Evolutionary conservation across 2,797 vertebrate species (phyloP).

Genomic region (Holocentrus rufus): DNA sequence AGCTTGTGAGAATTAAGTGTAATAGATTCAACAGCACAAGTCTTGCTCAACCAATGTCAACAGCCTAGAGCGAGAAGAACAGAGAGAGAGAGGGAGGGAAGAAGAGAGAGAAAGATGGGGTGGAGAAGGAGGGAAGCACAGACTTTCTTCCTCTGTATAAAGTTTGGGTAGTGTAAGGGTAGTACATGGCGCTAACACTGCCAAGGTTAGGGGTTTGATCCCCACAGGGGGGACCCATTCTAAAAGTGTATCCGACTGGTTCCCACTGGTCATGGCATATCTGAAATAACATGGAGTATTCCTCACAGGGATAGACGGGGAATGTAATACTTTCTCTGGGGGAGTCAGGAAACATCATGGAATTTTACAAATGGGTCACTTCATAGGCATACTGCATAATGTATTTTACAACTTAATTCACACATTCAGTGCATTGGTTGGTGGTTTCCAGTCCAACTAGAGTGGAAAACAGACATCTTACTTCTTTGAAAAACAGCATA

Average conservation of each 20-base stretch:
- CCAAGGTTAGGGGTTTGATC: slow-evolving; percentile 4
- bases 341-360: too few species aligned
- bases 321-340: too few species aligned
- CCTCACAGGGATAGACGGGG: too few species aligned
- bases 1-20: slow-evolving; percentile 59
- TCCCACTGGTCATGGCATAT: too few species aligned
- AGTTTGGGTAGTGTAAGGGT: slow-evolving; percentile 1
- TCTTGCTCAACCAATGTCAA: slow-evolving; percentile 59
- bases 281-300: too few species aligned
- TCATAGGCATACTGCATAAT: too few species aligned
- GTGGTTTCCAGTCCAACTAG: too few species aligned
- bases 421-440: too few species aligned
- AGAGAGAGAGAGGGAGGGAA: neutral
- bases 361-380: too few species aligned
- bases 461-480: too few species aligned
- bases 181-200: neutral
- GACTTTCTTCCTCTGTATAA: slow-evolving; percentile 13
- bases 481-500: too few species aligned
- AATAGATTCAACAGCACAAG: slow-evolving; percentile 60
- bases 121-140: neutral
- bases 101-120: slow-evolving; percentile 18
- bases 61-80: slow-evolving; percentile 31
- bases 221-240: neutral
- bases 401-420: too few species aligned
- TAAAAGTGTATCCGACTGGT: neutral